Evolutionary conservation across 2,113 vertebrate species (phyloP).

Genomic region (Tachycineta bicolor): DNA sequence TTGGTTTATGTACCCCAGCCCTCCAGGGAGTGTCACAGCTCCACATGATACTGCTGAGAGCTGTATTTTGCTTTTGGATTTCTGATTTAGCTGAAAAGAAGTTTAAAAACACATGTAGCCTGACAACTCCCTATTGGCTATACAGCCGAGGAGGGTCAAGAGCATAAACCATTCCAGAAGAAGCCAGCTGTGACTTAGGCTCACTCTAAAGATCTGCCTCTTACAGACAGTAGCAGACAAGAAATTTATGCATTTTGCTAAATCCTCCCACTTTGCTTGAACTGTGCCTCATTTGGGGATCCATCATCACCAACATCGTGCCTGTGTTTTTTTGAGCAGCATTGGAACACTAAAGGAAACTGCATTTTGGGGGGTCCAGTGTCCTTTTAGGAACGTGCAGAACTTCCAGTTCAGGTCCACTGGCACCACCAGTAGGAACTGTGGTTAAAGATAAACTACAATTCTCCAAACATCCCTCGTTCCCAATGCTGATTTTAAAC

Average conservation of each 20-base stretch:
- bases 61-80: slow-evolving; percentile 59
- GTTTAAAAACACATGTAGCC: slow-evolving; percentile 67
- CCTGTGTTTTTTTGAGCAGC: neutral
- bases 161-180: slow-evolving; percentile 59
- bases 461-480: neutral
- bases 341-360: neutral
- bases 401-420: neutral
- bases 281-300: slow-evolving; percentile 35
- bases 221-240: slow-evolving; percentile 44
- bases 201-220: slow-evolving; percentile 56
- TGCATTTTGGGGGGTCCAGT: neutral
- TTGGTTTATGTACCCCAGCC: slow-evolving; percentile 49
- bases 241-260: slow-evolving; percentile 61
- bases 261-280: slow-evolving; percentile 20
- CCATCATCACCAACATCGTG: slow-evolving; percentile 7
- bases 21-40: slow-evolving; percentile 52
- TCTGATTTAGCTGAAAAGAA: slow-evolving; percentile 67
- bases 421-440: slow-evolving; percentile 4
- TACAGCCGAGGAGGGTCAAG: slow-evolving; percentile 59
- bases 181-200: slow-evolving; percentile 67
- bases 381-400: neutral
- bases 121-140: slow-evolving; percentile 66
- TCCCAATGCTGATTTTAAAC: slow-evolving; percentile 5
- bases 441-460: neutral
- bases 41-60: slow-evolving; percentile 56